phyloP scores from a whole-genome alignment of 2,113 vertebrate species.

The Scortum barcoo region DNA sequence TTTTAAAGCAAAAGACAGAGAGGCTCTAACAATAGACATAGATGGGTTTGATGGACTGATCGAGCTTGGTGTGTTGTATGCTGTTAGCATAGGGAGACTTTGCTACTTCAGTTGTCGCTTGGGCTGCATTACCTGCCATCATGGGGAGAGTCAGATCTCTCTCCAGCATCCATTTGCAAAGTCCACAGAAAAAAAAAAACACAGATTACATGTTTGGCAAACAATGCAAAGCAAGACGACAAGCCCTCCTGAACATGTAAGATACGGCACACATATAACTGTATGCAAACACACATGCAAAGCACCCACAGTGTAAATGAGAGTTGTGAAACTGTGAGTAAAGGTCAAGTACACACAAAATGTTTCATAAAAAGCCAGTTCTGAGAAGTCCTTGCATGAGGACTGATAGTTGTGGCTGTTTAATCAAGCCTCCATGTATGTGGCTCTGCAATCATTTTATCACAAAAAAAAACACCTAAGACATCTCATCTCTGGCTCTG shows the following conservation, averaged over 20 bases:
- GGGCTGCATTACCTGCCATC: constrained; percentile 15
- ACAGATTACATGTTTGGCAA: constrained; percentile 40
- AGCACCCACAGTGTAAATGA: constrained; percentile 61
- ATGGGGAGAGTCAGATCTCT: constrained; percentile 8
- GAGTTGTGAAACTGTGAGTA: constrained; percentile 69
- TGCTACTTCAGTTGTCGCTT: constrained; percentile 45
- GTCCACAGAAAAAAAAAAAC: constrained; percentile 28
- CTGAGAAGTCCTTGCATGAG: constrained; percentile 74
- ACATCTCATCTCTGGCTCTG: constrained; percentile 73
- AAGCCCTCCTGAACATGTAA: constrained; percentile 33
- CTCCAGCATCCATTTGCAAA: constrained; percentile 9
- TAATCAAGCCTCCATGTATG: constrained; percentile 84
- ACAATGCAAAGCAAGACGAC: constrained; percentile 45
- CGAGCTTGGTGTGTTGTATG: constrained; percentile 43
- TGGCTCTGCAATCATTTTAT: constrained; percentile 75
- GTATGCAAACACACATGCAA: constrained; percentile 53
- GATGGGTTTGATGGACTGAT: constrained; percentile 56
- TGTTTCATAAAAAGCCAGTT: constrained; percentile 55
- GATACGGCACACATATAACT: constrained; percentile 29
- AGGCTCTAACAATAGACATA: constrained; percentile 19
- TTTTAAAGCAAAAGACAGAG: constrained; percentile 22
- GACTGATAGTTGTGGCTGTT: constrained; percentile 81
- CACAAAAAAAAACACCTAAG: constrained; percentile 69
- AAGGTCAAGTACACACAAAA: constrained; percentile 55
- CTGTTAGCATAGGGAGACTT: constrained; percentile 49